Evolutionary conservation across 92 coral and sea anemone species (phyloP), one percentile per base, ranked within the genome.

Genomic region (Epizoanthus fatuus): DNA sequence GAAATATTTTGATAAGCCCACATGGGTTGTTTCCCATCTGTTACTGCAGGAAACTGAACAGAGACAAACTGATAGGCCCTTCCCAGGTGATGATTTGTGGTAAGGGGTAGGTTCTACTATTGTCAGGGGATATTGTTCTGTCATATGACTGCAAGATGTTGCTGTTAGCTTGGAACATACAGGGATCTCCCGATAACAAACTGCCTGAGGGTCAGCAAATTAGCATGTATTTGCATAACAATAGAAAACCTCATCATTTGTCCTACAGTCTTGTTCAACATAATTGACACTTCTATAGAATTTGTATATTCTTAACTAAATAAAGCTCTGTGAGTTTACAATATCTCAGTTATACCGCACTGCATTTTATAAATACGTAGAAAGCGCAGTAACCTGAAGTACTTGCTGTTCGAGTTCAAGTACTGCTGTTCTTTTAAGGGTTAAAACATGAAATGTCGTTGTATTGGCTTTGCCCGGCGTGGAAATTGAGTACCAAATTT

Each of bases 231-330:
- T 22, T 22, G 25, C 25, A 22, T 22, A 22, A 22, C 44, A 77
- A 77, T 42, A 39, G 56, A 60, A 12, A 13, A 1, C 68, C 42
- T 49, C 82, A 55, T 35, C 82, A 59, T 59, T 37, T 14, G 4
- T 11, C 16, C 56, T 3, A 40, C 69, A 69, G 35, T 12, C 82
- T 42, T 58, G 82, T 77, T 77, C 82, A 60, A 16, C 40, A 45
- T 77, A 77, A 77, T 60, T 77, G 82, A 77, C 82, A 60, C 38
- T 40, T 77, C 69, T 59, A 59, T 58, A 59, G 82, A 77, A 77
- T 77, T 59, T 59, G 35, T 68, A 77, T 77, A 77, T 77, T 77
- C 82, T 64, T 59, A 59, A 69, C 69, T 59, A 77, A 77, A 77
- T 77, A 77, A 59, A 60, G 60, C 37, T 77, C 45, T 77, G 25